These are phyloP conservation scores for Pocota personata DNA, from an alignment of 2,888 invertebrate species.

Conservation along the genomic window DNA sequence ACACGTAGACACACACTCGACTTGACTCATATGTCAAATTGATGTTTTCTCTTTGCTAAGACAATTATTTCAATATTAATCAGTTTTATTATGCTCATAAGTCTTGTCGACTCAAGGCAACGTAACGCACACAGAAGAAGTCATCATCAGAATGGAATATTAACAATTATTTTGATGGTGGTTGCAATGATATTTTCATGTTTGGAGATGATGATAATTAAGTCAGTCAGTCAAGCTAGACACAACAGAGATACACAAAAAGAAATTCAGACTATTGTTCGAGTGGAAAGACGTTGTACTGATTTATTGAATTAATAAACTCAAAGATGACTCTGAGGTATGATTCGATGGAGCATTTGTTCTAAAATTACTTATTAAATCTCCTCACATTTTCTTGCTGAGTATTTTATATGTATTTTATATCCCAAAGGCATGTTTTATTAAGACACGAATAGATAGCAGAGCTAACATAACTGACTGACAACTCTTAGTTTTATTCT, in stretches of 20 bases:
- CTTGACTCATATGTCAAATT: conserved; percentile 12
- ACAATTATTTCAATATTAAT: conserved; percentile 64
- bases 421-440: too few species aligned
- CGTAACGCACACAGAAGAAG: neutral
- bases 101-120: conserved; percentile 34
- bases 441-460: too few species aligned
- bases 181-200: conserved; percentile 3
- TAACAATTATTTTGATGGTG: conserved; percentile 36
- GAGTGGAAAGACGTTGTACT: neutral
- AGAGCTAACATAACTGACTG: too few species aligned
- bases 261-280: neutral
- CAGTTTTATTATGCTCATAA: conserved; percentile 54
- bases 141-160: neutral
- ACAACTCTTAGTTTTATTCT: too few species aligned
- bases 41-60: conserved; percentile 29
- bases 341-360: too few species aligned
- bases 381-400: too few species aligned
- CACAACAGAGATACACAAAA: neutral
- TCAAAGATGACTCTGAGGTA: neutral
- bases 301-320: neutral
- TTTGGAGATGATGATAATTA: conserved; percentile 2
- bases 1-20: neutral
- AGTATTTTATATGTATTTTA: too few species aligned
- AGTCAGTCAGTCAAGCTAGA: neutral
- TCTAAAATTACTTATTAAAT: too few species aligned